phyloP scores from a whole-genome alignment of 2,797 vertebrate species.

The Phrynocephalus vlangalii region DNA sequence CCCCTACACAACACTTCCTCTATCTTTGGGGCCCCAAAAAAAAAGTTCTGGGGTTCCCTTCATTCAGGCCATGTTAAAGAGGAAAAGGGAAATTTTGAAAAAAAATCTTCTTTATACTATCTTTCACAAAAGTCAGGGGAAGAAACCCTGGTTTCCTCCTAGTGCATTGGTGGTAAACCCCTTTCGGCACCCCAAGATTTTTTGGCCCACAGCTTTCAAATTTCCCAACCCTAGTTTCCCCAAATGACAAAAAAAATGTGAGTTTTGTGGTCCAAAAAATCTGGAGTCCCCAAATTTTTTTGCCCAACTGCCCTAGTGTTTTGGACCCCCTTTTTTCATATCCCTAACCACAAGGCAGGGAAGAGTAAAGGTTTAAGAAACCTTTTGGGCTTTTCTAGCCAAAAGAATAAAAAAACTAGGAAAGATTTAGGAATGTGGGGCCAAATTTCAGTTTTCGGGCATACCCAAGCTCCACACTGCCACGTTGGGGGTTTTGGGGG shows the following conservation, averaged over 20 bases:
- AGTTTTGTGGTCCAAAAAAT: no score
- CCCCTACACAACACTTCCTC: not conserved
- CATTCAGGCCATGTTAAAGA: not conserved
- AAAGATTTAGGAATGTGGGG: not conserved
- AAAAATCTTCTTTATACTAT: not conserved
- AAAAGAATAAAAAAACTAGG: not conserved
- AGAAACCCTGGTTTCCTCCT: not conserved
- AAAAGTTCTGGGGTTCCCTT: not conserved
- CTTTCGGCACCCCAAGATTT: no score
- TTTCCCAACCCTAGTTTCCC: no score
- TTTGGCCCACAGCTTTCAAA: no score
- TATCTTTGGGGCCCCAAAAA: not conserved
- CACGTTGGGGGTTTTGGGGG: no score
- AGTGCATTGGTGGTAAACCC: no score
- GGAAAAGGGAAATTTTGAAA: not conserved
- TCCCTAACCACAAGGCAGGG: not conserved
- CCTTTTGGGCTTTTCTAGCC: not conserved
- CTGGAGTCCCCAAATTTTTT: no score
- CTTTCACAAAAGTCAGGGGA: not conserved
- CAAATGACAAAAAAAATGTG: no score
- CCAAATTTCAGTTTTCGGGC: rapidly evolving
- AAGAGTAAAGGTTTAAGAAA: not conserved
- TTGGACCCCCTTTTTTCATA: not conserved
- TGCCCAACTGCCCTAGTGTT: no score
- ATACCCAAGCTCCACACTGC: not conserved